phyloP scores from a whole-genome alignment of 2,113 vertebrate species.

The Anas platyrhynchos region DNA sequence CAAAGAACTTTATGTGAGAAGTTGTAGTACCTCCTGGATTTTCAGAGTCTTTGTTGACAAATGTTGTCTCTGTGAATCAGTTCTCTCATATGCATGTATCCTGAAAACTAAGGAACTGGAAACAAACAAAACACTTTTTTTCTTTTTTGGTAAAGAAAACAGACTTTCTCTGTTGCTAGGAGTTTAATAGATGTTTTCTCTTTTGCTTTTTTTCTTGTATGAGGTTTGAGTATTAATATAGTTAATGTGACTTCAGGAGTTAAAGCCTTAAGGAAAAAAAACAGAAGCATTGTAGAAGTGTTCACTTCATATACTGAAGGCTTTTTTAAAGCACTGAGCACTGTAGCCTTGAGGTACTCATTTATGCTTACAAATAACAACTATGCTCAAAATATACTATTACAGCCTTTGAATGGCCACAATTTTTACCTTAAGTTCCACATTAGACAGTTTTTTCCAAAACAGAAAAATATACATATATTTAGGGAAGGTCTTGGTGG shows the following conservation, averaged over 20 bases:
- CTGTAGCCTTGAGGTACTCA: not conserved
- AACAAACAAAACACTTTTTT: not conserved
- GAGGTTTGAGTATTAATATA: not conserved
- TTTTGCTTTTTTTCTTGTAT: not conserved
- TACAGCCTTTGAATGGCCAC: not conserved
- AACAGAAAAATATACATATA: not conserved
- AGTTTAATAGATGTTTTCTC: not conserved
- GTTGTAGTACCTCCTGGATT: not conserved
- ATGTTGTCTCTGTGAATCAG: not conserved
- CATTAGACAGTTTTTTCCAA: not conserved
- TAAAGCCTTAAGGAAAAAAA: not conserved
- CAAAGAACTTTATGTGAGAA: not conserved
- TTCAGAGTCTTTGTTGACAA: not conserved
- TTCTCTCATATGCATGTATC: not conserved
- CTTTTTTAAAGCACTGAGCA: not conserved
- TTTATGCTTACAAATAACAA: not conserved
- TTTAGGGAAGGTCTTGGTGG: not conserved
- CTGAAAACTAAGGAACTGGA: not conserved
- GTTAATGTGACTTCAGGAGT: not conserved
- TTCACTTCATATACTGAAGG: not conserved
- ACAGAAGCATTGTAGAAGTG: not conserved
- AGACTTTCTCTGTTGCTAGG: not conserved
- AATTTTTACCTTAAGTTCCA: not conserved
- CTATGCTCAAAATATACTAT: not conserved
- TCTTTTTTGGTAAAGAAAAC: not conserved